Percentiles rank a stretch among this genome's conserved stretches.
Evolutionary conservation across 2,888 invertebrate genomes (phyloP).

Genomic region (Yponomeuta malinellus): DNA sequence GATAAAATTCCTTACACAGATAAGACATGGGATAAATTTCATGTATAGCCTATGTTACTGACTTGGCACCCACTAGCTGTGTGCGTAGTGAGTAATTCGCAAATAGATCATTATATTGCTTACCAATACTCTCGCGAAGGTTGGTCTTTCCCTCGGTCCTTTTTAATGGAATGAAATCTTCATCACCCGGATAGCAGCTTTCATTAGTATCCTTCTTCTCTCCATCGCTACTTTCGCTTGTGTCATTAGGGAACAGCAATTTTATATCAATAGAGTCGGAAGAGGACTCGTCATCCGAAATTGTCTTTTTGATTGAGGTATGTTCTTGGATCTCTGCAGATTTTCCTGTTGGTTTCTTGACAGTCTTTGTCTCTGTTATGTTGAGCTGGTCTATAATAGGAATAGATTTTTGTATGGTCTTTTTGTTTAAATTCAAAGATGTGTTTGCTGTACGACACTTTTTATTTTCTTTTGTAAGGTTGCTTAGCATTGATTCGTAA

Average conservation of each 20-base stretch:
- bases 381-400: constrained; percentile 55
- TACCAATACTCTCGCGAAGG: constrained; percentile 36
- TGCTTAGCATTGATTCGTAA: constrained; percentile 51
- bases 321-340: constrained; percentile 14
- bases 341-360: constrained; percentile 21
- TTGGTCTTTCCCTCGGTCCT: constrained; percentile 47
- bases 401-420: constrained; percentile 36
- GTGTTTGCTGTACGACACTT: constrained; percentile 26
- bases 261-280: constrained; percentile 57
- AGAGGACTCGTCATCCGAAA: constrained; percentile 31
- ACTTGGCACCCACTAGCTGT: no score
- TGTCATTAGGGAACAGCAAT: constrained; percentile 58
- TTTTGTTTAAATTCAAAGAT: constrained; percentile 49
- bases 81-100: no score
- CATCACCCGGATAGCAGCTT: constrained; percentile 22
- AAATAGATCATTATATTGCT: constrained; percentile 20
- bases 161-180: constrained; percentile 45
- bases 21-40: no score
- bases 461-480: constrained; percentile 40
- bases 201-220: constrained; percentile 22
- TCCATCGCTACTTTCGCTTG: constrained; percentile 40
- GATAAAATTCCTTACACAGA: no score
- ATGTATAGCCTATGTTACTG: no score
- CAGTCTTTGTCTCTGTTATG: constrained; percentile 43
- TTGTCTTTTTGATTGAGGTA: constrained; percentile 5